These are phyloP conservation scores for Fissipunctia ypsillon DNA, from an alignment of 2,888 invertebrate genomes.

Conservation along the genomic window DNA sequence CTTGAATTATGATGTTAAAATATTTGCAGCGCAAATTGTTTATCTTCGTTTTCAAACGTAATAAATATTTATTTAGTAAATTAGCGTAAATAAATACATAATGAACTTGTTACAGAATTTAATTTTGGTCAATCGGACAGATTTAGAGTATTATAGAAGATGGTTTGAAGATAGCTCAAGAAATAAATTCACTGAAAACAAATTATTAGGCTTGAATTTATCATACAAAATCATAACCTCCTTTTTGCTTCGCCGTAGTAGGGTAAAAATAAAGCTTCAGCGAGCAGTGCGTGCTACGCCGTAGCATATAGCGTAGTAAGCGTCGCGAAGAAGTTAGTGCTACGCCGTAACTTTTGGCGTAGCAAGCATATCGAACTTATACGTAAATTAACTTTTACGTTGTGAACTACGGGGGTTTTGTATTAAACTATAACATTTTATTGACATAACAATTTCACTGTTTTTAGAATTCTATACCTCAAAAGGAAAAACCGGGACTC, in stretches of 20 bases:
- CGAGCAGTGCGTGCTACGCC: not conserved
- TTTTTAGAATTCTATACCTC: no score
- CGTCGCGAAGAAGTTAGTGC: slow-evolving; percentile 4
- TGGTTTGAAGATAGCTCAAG: not conserved
- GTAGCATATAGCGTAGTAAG: slow-evolving; percentile 2
- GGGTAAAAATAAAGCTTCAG: not conserved
- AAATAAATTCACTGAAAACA: not conserved
- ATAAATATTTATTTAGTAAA: slow-evolving; percentile 6
- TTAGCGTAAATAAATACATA: not conserved
- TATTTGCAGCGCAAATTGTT: slow-evolving; percentile 13
- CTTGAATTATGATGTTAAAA: slow-evolving; percentile 3
- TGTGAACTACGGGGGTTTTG: not conserved
- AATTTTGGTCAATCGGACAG: not conserved
- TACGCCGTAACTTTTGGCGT: slow-evolving; percentile 23
- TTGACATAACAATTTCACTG: not conserved
- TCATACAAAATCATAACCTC: no score
- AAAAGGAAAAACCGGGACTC: no score
- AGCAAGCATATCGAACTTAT: slow-evolving; percentile 6
- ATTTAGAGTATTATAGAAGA: not conserved
- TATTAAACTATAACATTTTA: not conserved
- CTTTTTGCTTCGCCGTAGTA: no score
- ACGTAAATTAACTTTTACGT: not conserved
- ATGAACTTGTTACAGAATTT: not conserved
- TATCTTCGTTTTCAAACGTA: not conserved
- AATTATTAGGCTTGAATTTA: not conserved